phyloP scores from a whole-genome alignment of 1,140 invertebrate genomes.

The Chrysopa pallens region DNA sequence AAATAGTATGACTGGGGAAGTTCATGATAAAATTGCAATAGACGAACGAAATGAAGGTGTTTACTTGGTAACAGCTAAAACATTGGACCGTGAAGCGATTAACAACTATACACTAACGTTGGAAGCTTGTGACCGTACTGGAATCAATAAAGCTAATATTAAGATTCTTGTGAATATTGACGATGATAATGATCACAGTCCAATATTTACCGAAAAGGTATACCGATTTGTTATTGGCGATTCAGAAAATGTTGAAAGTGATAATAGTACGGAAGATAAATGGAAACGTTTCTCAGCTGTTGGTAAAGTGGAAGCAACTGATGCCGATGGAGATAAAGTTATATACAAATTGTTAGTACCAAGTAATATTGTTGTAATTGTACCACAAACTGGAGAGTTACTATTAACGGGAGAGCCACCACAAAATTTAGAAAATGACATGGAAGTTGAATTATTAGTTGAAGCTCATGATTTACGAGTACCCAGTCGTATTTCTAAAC shows the following conservation, averaged over 20 bases:
- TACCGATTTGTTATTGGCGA: slow-evolving; percentile 58
- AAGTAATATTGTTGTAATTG: slow-evolving; percentile 63
- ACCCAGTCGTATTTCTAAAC: slow-evolving; percentile 44
- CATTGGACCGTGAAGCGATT: slow-evolving; percentile 53
- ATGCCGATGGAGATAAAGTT: slow-evolving; percentile 73
- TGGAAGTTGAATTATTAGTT: slow-evolving; percentile 48
- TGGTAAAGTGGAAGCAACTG: slow-evolving; percentile 62
- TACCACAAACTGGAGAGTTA: slow-evolving; percentile 80
- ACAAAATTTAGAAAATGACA: slow-evolving; percentile 23
- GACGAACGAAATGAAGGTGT: slow-evolving; percentile 38
- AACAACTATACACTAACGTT: slow-evolving; percentile 50
- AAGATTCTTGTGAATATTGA: slow-evolving; percentile 52
- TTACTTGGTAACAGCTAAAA: slow-evolving; percentile 46
- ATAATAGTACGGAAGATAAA: slow-evolving; percentile 24
- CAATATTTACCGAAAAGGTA: slow-evolving; percentile 53
- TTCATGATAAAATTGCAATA: slow-evolving; percentile 34
- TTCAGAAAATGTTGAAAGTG: slow-evolving; percentile 31
- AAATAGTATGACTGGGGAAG: slow-evolving; percentile 26
- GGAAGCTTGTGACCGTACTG: slow-evolving; percentile 53
- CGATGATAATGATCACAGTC: slow-evolving; percentile 84
- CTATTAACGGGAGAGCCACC: slow-evolving; percentile 56
- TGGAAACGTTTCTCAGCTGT: slow-evolving; percentile 59
- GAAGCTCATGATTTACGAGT: slow-evolving; percentile 64
- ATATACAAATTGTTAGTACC: slow-evolving; percentile 63
- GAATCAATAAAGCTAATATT: slow-evolving; percentile 51